These are phyloP conservation scores for Pycnonotus jocosus DNA, from an alignment of 2,113 vertebrate species.

Conservation along the genomic window DNA sequence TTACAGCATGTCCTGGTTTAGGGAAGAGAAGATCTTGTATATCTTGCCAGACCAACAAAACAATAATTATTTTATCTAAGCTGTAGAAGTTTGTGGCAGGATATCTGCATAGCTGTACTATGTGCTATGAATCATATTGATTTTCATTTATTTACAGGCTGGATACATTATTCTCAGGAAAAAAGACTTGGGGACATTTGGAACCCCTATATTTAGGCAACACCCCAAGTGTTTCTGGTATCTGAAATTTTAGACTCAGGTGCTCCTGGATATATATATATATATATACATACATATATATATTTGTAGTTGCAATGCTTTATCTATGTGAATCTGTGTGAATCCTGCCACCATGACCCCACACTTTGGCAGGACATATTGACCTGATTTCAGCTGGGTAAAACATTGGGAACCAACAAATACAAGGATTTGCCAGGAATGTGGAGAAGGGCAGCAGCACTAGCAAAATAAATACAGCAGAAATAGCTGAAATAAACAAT, in stretches of 20 bases:
- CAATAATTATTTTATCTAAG: background rate
- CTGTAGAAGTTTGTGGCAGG: background rate
- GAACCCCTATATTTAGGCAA: background rate
- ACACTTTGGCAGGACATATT: background rate
- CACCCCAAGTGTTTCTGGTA: background rate
- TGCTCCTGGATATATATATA: too few species aligned
- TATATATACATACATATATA: too few species aligned
- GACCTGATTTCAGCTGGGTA: background rate
- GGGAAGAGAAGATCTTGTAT: background rate
- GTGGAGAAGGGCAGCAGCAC: background rate
- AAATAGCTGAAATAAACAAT: background rate
- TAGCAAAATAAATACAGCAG: background rate
- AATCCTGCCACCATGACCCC: background rate
- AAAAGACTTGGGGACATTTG: background rate
- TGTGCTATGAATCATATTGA: background rate
- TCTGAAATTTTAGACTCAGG: background rate
- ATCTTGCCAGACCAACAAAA: background rate
- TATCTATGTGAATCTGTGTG: background rate
- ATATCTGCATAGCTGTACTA: background rate
- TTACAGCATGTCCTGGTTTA: background rate
- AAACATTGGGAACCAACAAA: background rate
- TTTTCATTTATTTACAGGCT: background rate
- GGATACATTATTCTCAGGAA: background rate
- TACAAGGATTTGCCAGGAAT: background rate
- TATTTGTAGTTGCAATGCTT: background rate